Evolutionary conservation across 1,140 invertebrate species (phyloP), one percentile per base, ranked within the genome.

Genomic region (Drosophila tropicalis): DNA sequence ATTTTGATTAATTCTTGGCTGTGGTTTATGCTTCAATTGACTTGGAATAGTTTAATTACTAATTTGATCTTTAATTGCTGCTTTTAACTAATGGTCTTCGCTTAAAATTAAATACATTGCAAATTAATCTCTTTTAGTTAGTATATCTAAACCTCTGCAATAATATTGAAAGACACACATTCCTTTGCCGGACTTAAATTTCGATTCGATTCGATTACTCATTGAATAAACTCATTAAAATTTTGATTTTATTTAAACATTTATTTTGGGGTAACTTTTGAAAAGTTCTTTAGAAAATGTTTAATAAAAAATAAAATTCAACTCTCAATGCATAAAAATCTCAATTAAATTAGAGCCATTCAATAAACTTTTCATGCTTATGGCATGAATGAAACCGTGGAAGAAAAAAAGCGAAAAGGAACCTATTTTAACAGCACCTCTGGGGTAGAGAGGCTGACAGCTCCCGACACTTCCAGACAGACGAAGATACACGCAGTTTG

Each of bases 401-500:
- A 51, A 22, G 12, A 51, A 51, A 12, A 12, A 51, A 17, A 17
- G 6, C 5, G 41, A 5, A 7, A 10, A 6, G 44, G 17, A 51
- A 51, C 44, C 44, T 51, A 51, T 51, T 44, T 44, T 25, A 29
- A 47, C 25, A 19, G 61, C 13, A 62, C 19, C 41, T 47, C 13
- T 15, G n/a, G 17, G 34, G 58, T n/a, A 25, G 58, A 19, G 34
- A 19, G 17, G 13, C 29, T 34, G 17, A 51, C 44, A 47, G 7
- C 44, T 7, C 44, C 7, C 15, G 7, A 47, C 44, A 47, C 44
- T 22, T 19, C 17, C 44, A 51, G 44, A 51, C 44, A 19, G 44
- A 51, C 36, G 3, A 19, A 72, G 56, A 67, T 9, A 56, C 72
- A 54, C 72, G 15, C 54, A 60, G 47, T 74, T 55, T 55, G 22